Conservation (phyloP, 2,888 invertebrate genomes). For the Ophonus ardosiacus region DNA sequence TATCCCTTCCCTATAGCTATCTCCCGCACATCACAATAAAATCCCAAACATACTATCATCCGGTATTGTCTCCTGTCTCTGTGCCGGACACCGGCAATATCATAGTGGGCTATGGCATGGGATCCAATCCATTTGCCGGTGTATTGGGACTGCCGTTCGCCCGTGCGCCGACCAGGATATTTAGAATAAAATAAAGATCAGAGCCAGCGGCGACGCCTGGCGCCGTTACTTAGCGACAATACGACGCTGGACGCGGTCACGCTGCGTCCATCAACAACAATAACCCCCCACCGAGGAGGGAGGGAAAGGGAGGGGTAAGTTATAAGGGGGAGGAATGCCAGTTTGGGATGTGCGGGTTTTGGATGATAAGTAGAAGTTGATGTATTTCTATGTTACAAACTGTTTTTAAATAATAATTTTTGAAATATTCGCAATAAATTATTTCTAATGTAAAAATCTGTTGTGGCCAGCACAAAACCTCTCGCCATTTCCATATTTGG, state of each 20-base stretch:
- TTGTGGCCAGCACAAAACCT: too few relatives aligned
- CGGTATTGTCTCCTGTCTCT: too few relatives aligned
- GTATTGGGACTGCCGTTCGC: neutral
- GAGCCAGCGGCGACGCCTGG: neutral
- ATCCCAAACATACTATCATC: neutral
- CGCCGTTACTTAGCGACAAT: conserved; percentile 19
- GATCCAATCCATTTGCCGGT: neutral
- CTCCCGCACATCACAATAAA: neutral
- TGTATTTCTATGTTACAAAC: too few relatives aligned
- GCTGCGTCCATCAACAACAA: conserved; percentile 48
- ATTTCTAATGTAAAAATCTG: too few relatives aligned
- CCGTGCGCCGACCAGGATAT: neutral
- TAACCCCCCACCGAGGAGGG: neutral
- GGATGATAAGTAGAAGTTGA: too few relatives aligned
- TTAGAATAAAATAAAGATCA: conserved; percentile 40
- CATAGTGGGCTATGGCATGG: neutral
- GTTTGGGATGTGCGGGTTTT: neutral
- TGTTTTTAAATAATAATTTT: too few relatives aligned
- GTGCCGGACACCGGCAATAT: too few relatives aligned
- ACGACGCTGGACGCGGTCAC: conserved; percentile 17
- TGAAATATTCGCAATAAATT: too few relatives aligned
- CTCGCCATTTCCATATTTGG: too few relatives aligned
- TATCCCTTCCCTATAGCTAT: too few relatives aligned
- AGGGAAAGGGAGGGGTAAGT: neutral
- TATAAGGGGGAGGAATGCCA: neutral